Base-by-base conservation (phyloP, 2,888 invertebrate genomes). In the Drosophila ezoana region DNA sequence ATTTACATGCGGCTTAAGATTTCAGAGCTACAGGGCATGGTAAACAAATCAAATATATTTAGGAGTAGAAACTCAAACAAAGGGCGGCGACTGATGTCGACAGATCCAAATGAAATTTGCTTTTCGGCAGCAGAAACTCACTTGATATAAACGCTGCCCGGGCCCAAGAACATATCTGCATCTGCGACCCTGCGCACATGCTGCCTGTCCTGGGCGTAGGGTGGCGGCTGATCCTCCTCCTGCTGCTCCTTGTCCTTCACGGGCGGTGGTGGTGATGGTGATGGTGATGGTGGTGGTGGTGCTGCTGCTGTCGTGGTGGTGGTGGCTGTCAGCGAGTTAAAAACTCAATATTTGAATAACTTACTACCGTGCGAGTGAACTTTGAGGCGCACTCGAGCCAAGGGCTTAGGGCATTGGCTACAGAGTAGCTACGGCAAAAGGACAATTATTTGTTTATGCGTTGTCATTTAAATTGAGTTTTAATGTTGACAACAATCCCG, bases 381-480 rank as follows among this genome's bases (percentile, higher is more conserved):
- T 83, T 83, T 85, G 71, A 77, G 80, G 72, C 75, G 60, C 51
- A 68, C 78, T 74, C 56, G 56, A 79, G 68, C 59, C 38, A 43
- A 65, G 69, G 70, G 59, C 77, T 44, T 35, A 47, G 33, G 51
- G 40, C 53, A 58, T 38, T 2, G 8, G 28, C 56, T 13, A 44
- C 38, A 6, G 33, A 6, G 33, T 13, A 8, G 28, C 23, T 13
- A 18, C 18, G 18, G 79, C 67, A 91, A 91, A 90, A 91, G 90
- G 89, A 91, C 91, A 90, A 90, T 90, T 91, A 91, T 91, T 91
- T 91, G 89, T 79, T 90, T 90, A 89, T 81, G 82, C 85, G 82
- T 85, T 91, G 91, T 91, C 91, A 91, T 88, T 90, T 87, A 90
- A 91, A 91, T 91, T 91, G 91, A 90, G 90, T 90, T 91, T 90